These are phyloP conservation scores for Myotis daubentonii DNA, from an alignment of 2,797 vertebrate genomes.

Conservation along the genomic window DNA sequence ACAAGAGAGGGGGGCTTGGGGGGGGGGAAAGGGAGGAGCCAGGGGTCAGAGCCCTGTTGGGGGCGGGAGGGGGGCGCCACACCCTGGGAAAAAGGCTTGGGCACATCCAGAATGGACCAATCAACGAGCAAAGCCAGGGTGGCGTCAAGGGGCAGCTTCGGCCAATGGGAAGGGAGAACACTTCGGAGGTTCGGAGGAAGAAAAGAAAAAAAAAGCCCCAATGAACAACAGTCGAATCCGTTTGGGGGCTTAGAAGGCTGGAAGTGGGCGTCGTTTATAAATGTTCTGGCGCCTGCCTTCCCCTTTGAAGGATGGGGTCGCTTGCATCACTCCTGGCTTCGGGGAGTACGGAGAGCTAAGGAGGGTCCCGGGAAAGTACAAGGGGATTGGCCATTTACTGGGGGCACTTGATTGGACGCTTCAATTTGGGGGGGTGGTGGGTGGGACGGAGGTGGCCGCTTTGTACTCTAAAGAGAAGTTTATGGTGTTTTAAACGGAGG, in stretches of 20 bases:
- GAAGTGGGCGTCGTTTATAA: slow-evolving; percentile 61
- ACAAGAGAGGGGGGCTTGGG: slow-evolving; percentile 60
- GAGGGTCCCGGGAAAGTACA: slow-evolving; percentile 75
- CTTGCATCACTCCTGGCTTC: slow-evolving; percentile 59
- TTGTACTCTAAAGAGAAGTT: slow-evolving; percentile 56
- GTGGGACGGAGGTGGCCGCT: slow-evolving; percentile 57
- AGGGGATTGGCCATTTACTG: slow-evolving; percentile 54
- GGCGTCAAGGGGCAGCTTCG: slow-evolving; percentile 78
- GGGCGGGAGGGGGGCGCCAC: slow-evolving; percentile 73
- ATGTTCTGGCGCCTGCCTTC: slow-evolving; percentile 23
- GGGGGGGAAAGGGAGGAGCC: slow-evolving; percentile 72
- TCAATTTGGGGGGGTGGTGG: slow-evolving; percentile 39
- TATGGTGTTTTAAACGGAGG: slow-evolving; percentile 22
- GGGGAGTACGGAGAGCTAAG: slow-evolving; percentile 18
- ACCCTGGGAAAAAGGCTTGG: slow-evolving; percentile 82
- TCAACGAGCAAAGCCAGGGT: slow-evolving; percentile 77
- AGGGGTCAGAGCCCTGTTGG: slow-evolving; percentile 76
- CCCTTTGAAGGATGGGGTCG: slow-evolving; percentile 37
- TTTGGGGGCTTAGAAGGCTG: slow-evolving; percentile 70
- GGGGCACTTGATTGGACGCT: slow-evolving; percentile 63
- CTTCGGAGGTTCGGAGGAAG: slow-evolving; percentile 82
- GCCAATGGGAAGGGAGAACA: slow-evolving; percentile 81
- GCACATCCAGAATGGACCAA: slow-evolving; percentile 77
- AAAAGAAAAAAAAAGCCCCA: slow-evolving; percentile 78
- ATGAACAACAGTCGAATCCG: slow-evolving; percentile 76